A percentile compares a stretch with the other conserved stretches of the same genome.
These are phyloP conservation scores for Agonopterix alstromeriana DNA, from an alignment of 2,888 invertebrate species.

Conservation along the genomic window DNA sequence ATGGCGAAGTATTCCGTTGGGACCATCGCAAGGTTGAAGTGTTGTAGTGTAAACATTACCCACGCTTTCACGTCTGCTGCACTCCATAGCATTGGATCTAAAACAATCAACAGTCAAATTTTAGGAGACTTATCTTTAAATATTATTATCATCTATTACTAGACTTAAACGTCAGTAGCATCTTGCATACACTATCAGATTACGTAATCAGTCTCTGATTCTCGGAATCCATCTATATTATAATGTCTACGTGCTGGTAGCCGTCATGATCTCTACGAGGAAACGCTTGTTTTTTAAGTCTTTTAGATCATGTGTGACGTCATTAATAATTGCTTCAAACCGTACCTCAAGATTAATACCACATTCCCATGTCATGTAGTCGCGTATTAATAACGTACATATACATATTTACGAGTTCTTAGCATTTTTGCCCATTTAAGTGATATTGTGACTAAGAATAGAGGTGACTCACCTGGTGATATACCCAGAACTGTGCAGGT, in stretches of 20 bases:
- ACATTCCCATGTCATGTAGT: constrained; percentile 31
- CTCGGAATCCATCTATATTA: constrained; percentile 52
- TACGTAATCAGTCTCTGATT: constrained; percentile 54
- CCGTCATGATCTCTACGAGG: constrained; percentile 40
- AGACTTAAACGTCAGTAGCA: constrained; percentile 28
- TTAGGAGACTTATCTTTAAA: no score
- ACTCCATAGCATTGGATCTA: constrained; percentile 94
- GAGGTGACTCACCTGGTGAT: constrained; percentile 85
- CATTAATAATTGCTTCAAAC: constrained; percentile 38
- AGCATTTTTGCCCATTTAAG: neutral
- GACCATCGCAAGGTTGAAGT: constrained; percentile 85
- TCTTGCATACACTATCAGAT: constrained; percentile 25
- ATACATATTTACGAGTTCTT: neutral
- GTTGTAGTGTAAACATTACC: constrained; percentile 91
- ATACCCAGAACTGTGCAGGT: constrained; percentile 91
- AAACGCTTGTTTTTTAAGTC: constrained; percentile 42
- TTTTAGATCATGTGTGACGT: constrained; percentile 44
- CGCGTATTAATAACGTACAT: constrained; percentile 4
- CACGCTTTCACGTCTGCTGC: constrained; percentile 90
- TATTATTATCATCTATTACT: no score
- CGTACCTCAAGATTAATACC: constrained; percentile 23
- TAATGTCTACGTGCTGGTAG: constrained; percentile 47
- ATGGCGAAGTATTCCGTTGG: constrained; percentile 86
- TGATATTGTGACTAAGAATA: constrained; percentile 10
- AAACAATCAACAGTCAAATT: constrained; percentile 19